These are phyloP conservation scores for Xylocampa areola DNA, from an alignment of 2,888 invertebrate genomes.

Conservation along the genomic window DNA sequence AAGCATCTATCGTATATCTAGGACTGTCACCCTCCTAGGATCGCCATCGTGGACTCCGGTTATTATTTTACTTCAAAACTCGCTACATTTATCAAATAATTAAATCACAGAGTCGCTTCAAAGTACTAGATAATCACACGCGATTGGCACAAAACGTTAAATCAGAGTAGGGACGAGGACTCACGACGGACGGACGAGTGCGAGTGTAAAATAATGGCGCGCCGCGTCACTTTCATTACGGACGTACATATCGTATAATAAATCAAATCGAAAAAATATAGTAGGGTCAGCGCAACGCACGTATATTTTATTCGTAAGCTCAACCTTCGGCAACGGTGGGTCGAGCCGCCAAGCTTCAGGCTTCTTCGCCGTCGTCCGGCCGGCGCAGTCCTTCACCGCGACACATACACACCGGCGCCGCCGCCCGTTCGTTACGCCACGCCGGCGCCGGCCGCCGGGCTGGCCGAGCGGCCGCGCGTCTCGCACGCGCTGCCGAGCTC, in stretches of 20 bases:
- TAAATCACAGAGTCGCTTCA: conserved; percentile 67
- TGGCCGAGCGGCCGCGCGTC: conserved; percentile 12
- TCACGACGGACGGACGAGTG: conserved; percentile 49
- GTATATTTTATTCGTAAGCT: conserved; percentile 39
- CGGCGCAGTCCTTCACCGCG: conserved; percentile 27
- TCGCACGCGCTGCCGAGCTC: conserved; percentile 20
- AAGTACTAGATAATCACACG: conserved; percentile 63
- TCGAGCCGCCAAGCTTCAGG: conserved; percentile 8
- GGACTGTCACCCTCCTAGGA: conserved; percentile 62
- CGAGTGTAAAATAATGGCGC: conserved; percentile 38
- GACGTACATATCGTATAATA: conserved; percentile 32
- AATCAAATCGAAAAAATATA: conserved; percentile 41
- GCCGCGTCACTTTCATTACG: conserved; percentile 27
- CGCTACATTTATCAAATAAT: conserved; percentile 59
- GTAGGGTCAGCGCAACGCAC: conserved; percentile 35
- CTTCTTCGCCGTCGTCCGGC: conserved; percentile 25
- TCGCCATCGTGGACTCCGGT: conserved; percentile 49
- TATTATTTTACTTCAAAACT: conserved; percentile 55
- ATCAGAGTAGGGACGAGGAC: conserved; percentile 48
- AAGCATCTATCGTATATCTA: conserved; percentile 80
- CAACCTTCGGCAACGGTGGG: conserved; percentile 33
- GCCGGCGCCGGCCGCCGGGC: conserved; percentile 1
- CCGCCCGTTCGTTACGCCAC: conserved; percentile 44
- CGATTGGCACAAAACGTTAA: conserved; percentile 64
- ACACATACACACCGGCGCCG: conserved; percentile 16